A percentile compares a stretch with the other conserved stretches of the same genome.
phyloP scores from a whole-genome alignment of 2,113 vertebrate species.

The Butorides virescens region DNA sequence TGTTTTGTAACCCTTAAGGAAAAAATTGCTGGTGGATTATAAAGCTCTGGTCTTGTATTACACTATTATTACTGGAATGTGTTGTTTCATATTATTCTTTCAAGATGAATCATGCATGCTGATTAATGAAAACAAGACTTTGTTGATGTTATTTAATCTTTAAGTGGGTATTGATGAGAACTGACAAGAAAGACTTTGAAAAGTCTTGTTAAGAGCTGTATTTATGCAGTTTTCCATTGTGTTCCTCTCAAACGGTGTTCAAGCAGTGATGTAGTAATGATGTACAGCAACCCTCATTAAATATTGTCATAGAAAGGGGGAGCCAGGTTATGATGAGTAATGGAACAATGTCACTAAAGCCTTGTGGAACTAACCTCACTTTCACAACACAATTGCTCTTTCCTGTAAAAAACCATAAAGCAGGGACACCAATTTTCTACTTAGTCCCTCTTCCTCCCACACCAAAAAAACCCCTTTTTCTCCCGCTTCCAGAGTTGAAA shows the following conservation, averaged over 20 bases:
- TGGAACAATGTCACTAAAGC: not conserved
- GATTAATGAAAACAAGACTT: conserved; percentile 3
- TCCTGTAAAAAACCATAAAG: not conserved
- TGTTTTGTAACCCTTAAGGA: not conserved
- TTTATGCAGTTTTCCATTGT: not conserved
- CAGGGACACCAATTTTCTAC: not conserved
- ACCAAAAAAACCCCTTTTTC: not conserved
- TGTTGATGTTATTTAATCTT: not conserved
- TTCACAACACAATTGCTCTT: not conserved
- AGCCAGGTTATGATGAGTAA: not conserved
- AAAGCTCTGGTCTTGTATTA: not conserved
- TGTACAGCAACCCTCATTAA: not conserved
- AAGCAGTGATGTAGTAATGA: not conserved
- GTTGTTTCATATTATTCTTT: not conserved
- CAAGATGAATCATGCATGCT: not conserved
- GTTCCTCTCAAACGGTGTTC: not conserved
- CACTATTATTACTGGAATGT: not conserved
- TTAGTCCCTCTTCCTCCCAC: not conserved
- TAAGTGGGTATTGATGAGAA: not conserved
- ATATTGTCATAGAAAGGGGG: not conserved
- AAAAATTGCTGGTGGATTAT: not conserved
- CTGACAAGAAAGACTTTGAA: not conserved
- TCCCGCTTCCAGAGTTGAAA: not conserved
- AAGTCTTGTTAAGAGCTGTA: not conserved
- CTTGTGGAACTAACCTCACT: not conserved